A percentile compares a stretch with the other conserved stretches of the same genome.
Conservation (phyloP, 1,140 invertebrate genomes). For the Ceratosolen solmsi region DNA sequence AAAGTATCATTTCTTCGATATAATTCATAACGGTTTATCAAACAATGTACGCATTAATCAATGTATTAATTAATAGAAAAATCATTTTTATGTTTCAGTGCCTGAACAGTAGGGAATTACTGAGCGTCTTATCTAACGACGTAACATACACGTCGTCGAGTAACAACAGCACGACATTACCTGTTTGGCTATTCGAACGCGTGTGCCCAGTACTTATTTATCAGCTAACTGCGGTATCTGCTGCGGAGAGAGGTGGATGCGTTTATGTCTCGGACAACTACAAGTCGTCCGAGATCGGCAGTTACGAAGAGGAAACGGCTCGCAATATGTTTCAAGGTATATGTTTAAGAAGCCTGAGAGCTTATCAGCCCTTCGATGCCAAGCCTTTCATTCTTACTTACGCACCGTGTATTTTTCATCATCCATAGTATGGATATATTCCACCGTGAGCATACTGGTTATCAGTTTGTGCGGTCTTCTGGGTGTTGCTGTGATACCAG, state of each 20-base stretch:
- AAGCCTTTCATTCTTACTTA: not conserved
- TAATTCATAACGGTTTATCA: too few species aligned
- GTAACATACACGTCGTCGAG: constrained; percentile 51
- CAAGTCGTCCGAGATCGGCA: constrained; percentile 57
- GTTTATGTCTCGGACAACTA: constrained; percentile 69
- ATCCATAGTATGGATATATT: constrained; percentile 85
- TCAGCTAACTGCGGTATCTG: constrained; percentile 75
- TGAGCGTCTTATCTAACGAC: constrained; percentile 63
- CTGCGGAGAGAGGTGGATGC: constrained; percentile 74
- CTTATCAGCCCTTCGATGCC: not conserved
- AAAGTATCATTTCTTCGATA: too few species aligned
- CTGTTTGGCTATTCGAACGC: constrained; percentile 70
- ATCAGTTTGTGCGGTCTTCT: constrained; percentile 90
- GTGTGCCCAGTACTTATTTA: constrained; percentile 80
- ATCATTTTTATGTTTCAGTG: constrained; percentile 70
- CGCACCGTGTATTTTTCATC: constrained; percentile 22
- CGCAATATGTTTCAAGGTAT: constrained; percentile 69
- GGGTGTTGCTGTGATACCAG: constrained; percentile 88
- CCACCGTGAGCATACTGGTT: constrained; percentile 83
- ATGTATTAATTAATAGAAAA: too few species aligned
- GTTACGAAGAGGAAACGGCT: constrained; percentile 54
- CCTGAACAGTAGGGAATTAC: constrained; percentile 67
- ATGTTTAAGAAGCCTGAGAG: constrained; percentile 1
- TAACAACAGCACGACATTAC: constrained; percentile 62
- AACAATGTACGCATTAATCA: too few species aligned